Evolutionary conservation across 2,797 vertebrate genomes (phyloP), one percentile per base, ranked within the genome.

Genomic region (Amphiprion clarkii): DNA sequence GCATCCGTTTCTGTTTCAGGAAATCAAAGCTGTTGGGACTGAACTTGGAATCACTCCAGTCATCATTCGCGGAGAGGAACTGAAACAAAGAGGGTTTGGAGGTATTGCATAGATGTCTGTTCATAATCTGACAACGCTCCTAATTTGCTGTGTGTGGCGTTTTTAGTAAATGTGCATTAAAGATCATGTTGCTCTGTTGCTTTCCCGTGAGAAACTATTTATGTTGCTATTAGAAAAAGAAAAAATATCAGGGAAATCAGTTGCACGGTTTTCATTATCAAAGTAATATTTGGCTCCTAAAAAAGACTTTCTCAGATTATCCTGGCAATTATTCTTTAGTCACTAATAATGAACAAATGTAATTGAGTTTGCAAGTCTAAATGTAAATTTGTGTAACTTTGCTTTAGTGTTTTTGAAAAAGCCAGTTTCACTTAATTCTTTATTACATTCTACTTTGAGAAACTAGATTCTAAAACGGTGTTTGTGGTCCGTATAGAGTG

Each of bases 71-170:
- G 98, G 97, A 58, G 96, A 97, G 77, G 97, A 99, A 74, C 93
- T 99, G 77, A 97, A 96, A 78, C 93, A 96, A 13, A 96, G 78
- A 93, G 98, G 98, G 16, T 99, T 99, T 90, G 98, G 98, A 96
- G 98, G 98, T 99, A 94, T 3, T 25, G n/a, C 52, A 6, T 31
- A 36, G 14, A 31, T 61, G 14, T 67, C 9, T 64, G 1, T 66
- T 14, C 29, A 49, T n/a, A 48, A 19, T 14, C 16, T 48, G 7
- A n/a, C 5, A 48, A 19, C 19, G n/a, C 13, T 44, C 42, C 13
- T 14, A 16, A 5, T 16, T 17, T 44, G 16, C 42, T 44, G 42
- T 44, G 16, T 6, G 17, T 11, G 16, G 9, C 42, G 2, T 16
- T 44, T 44, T 44, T 14, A 4, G 2, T 44, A 16, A 44, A 44